These are phyloP conservation scores for Dusona sp. DNA, from an alignment of 2,888 invertebrate species.

Conservation along the genomic window DNA sequence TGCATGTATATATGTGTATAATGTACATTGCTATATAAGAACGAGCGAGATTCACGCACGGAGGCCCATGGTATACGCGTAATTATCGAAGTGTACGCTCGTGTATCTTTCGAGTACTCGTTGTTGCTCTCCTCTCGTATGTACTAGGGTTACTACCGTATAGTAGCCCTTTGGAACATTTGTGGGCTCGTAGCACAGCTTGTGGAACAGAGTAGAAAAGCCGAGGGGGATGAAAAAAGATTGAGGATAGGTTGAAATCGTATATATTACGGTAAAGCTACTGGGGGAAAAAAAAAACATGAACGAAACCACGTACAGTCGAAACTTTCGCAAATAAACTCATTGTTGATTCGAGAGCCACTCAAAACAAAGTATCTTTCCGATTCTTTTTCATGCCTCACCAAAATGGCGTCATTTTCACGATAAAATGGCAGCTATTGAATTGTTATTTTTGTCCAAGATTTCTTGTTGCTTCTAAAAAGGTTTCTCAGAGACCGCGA, in stretches of 20 bases:
- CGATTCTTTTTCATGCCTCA: not conserved
- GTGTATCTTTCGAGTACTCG: constrained; percentile 60
- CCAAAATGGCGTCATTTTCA: too few relatives aligned
- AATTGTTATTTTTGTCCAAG: not conserved
- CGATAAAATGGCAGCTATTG: not conserved
- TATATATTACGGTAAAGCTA: constrained; percentile 27
- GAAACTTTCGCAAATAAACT: not conserved
- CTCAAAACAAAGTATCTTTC: not conserved
- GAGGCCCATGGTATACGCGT: constrained; percentile 47
- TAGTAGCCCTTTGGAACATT: constrained; percentile 46
- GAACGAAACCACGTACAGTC: constrained; percentile 6
- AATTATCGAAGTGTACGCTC: constrained; percentile 57
- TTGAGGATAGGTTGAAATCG: constrained; percentile 13
- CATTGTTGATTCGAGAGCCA: not conserved
- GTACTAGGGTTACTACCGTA: constrained; percentile 32
- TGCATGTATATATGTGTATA: not conserved
- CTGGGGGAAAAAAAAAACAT: not conserved
- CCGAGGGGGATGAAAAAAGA: constrained; percentile 41
- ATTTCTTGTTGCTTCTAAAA: not conserved
- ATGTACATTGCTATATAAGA: constrained; percentile 39
- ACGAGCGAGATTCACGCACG: constrained; percentile 49
- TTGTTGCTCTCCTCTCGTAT: constrained; percentile 42
- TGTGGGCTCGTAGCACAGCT: constrained; percentile 44
- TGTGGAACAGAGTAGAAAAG: constrained; percentile 32
- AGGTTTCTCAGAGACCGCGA: not conserved